These are phyloP conservation scores for Halictus rubicundus DNA, from an alignment of 1,140 invertebrate species.

Conservation along the genomic window DNA sequence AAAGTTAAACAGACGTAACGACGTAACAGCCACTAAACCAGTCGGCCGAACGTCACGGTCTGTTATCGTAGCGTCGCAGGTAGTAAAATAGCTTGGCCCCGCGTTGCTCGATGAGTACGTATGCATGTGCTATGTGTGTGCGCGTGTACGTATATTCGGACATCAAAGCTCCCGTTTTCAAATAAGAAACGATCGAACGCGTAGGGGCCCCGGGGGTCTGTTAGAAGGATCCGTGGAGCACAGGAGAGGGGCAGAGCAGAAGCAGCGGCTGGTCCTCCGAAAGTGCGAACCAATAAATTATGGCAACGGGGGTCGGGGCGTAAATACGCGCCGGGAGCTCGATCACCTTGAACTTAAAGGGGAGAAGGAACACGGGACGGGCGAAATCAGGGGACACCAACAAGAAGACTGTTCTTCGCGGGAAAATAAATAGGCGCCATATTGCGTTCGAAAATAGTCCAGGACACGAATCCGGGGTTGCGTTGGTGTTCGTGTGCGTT, in stretches of 20 bases:
- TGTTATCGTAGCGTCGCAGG: constrained; percentile 30
- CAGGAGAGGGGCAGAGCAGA: neutral
- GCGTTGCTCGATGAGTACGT: neutral
- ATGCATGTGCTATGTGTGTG: neutral
- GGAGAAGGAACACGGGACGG: neutral
- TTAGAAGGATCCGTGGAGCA: constrained; percentile 22
- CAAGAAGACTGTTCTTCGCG: constrained; percentile 36
- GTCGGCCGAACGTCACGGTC: constrained; percentile 12
- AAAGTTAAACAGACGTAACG: neutral
- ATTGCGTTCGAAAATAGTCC: constrained; percentile 45
- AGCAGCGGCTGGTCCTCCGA: neutral
- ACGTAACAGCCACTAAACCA: constrained; percentile 3
- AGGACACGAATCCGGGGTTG: neutral
- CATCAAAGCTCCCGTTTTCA: constrained; percentile 36
- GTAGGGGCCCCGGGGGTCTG: too few relatives aligned
- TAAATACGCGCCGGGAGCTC: constrained; percentile 15
- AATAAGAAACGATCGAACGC: constrained; percentile 16
- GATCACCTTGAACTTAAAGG: constrained; percentile 45
- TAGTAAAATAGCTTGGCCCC: constrained; percentile 17
- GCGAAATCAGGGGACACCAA: neutral
- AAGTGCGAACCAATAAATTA: constrained; percentile 41
- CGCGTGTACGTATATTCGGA: neutral
- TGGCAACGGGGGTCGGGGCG: neutral
- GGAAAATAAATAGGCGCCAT: constrained; percentile 50
- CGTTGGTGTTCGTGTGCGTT: neutral